These are phyloP conservation scores for Dryadula phaetusa DNA, from an alignment of 2,888 invertebrate genomes.

Conservation along the genomic window DNA sequence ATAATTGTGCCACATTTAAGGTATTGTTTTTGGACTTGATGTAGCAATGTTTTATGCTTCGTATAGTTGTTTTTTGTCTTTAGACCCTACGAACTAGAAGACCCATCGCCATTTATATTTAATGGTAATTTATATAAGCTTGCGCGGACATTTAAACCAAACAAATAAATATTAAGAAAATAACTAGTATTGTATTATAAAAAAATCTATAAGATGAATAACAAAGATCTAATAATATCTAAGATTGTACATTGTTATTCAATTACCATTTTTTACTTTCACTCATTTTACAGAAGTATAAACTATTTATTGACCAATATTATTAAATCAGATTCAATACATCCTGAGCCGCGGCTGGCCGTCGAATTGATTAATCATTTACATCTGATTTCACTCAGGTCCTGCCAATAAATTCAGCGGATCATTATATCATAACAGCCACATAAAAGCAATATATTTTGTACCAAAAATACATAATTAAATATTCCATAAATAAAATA, in stretches of 20 bases:
- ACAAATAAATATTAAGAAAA: too few species aligned
- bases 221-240: too few species aligned
- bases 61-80: too few species aligned
- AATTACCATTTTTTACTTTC: neutral
- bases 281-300: conserved; percentile 6
- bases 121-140: too few species aligned
- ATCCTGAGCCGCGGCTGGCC: conserved; percentile 38
- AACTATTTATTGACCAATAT: conserved; percentile 26
- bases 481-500: conserved; percentile 1
- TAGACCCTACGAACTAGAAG: too few species aligned
- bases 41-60: too few species aligned
- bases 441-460: conserved; percentile 36
- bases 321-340: conserved; percentile 39
- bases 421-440: conserved; percentile 42
- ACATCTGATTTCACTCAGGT: conserved; percentile 46
- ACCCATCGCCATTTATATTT: too few species aligned
- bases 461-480: conserved; percentile 15
- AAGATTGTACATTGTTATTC: too few species aligned
- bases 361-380: conserved; percentile 46
- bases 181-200: too few species aligned
- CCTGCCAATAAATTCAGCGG: conserved; percentile 46
- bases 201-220: too few species aligned
- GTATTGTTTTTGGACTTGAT: neutral
- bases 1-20: neutral
- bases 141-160: too few species aligned